Evolutionary conservation across 2,113 vertebrate genomes (phyloP).

Genomic region (Chaetodon trifascialis): DNA sequence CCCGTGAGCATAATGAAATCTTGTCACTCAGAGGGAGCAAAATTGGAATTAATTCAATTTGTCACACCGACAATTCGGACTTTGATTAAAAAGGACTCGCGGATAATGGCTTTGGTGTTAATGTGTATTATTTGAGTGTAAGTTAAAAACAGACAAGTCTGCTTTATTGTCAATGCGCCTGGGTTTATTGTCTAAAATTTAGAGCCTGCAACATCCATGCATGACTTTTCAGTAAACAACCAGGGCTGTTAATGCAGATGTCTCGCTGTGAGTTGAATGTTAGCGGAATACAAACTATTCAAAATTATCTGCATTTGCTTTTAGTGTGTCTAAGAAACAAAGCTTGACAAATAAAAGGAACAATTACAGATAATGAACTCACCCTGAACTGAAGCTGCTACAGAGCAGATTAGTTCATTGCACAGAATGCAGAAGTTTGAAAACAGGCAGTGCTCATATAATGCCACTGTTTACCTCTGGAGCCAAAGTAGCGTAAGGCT

Average conservation of each 20-base stretch:
- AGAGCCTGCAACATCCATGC: constrained; percentile 23
- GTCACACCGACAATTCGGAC: constrained; percentile 80
- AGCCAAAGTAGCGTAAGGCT: constrained; percentile 20
- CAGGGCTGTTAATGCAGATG: constrained; percentile 22
- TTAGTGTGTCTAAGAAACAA: constrained; percentile 57
- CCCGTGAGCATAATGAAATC: constrained; percentile 80
- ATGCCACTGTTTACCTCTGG: constrained; percentile 39
- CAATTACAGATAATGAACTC: constrained; percentile 66
- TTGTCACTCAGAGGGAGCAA: constrained; percentile 82
- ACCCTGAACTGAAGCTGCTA: constrained; percentile 45
- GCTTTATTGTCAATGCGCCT: constrained; percentile 5
- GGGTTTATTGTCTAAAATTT: constrained; percentile 49
- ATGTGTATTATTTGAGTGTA: constrained; percentile 73
- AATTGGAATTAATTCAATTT: constrained; percentile 85
- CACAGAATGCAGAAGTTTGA: constrained; percentile 43
- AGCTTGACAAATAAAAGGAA: constrained; percentile 56
- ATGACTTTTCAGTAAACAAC: constrained; percentile 55
- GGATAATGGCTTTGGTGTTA: constrained; percentile 69
- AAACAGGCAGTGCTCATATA: constrained; percentile 28
- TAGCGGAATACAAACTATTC: constrained; percentile 34
- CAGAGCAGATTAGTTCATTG: constrained; percentile 57
- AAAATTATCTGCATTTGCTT: constrained; percentile 53
- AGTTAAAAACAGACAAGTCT: constrained; percentile 60
- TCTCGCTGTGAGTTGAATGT: constrained; percentile 35
- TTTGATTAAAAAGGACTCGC: constrained; percentile 81